A percentile compares a stretch with the other conserved stretches of the same genome.
Conservation (phyloP, 2,797 vertebrate genomes). For the Danio tinwini region DNA sequence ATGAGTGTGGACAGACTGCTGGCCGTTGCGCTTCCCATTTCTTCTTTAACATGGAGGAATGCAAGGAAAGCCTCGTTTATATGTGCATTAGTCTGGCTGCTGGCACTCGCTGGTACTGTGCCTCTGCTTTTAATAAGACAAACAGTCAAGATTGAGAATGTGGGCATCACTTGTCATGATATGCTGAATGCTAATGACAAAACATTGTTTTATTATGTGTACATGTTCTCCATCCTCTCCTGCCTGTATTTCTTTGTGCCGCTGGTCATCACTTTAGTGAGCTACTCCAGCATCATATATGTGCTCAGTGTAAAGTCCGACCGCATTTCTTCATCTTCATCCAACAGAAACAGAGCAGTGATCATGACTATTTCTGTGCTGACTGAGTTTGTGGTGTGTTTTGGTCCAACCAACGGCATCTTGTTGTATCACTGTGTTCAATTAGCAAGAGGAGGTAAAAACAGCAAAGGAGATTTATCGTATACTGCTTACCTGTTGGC, state of each 20-base stretch:
- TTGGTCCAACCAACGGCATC: constrained; percentile 86
- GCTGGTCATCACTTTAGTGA: constrained; percentile 78
- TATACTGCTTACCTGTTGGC: constrained; percentile 79
- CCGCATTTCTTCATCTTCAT: constrained; percentile 52
- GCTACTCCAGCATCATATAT: constrained; percentile 83
- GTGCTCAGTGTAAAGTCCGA: constrained; percentile 76
- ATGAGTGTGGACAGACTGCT: constrained; percentile 89
- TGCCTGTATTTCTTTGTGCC: constrained; percentile 84
- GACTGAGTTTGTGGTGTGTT: constrained; percentile 86
- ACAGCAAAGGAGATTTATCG: constrained; percentile 46
- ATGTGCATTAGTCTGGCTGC: constrained; percentile 81
- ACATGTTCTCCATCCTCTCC: constrained; percentile 81
- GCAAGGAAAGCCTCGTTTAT: constrained; percentile 68
- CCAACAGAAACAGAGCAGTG: constrained; percentile 80
- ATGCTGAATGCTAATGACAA: constrained; percentile 64
- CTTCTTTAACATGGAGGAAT: constrained; percentile 85
- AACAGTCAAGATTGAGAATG: constrained; percentile 65
- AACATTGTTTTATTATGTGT: constrained; percentile 57
- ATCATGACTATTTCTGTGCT: constrained; percentile 83
- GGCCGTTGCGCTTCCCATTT: constrained; percentile 87
- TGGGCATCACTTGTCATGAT: constrained; percentile 89
- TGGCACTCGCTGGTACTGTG: constrained; percentile 78
- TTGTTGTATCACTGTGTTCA: constrained; percentile 83
- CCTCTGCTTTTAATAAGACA: constrained; percentile 84
- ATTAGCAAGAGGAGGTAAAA: constrained; percentile 71